Evolutionary conservation across 1,140 invertebrate species (phyloP), one percentile per base, ranked within the genome.

Genomic region (Maniola jurtina): DNA sequence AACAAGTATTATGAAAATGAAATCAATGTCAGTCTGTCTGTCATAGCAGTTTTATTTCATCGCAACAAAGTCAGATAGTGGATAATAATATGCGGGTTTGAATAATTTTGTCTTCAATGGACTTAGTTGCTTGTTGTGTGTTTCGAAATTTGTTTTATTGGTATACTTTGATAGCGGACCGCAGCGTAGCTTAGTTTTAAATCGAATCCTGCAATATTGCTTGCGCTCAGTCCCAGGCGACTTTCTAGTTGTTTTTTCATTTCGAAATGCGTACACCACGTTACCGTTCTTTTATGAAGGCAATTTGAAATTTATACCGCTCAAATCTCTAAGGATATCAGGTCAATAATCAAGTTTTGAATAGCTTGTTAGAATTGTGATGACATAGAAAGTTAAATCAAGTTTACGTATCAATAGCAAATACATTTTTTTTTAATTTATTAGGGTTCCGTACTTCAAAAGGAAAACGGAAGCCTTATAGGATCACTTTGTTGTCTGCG

Each of bases 151-250:
- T 55, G 10, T 55, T 55, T 55, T 34, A 34, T 55, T 55, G 52
- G 52, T 13, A 55, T 11, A 55, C 52, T 55, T 55, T 55, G 52
- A 55, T 55, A 34, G 33, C 25, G 33, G 52, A 13, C 8, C 16
- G 48, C 11, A 7, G 16, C 48, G 48, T 52, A 38, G 7, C 38
- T 5, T n/a, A 55, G 52, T 55, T 55, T 55, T 55, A 55, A 55
- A 55, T 55, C 52, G 52, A 55, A 55, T 55, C 52, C 52, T n/a
- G 52, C 52, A 55, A 55, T 55, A 55, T 55, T 55, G 52, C 52
- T 55, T 34, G 52, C 52, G 52, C 52, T 10, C 52, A 55, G 16
- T 55, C 52, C 52, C 52, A 34, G 52, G 52, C 52, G 52, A 34
- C 10, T 34, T 55, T 55, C 4, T 55, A 55, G 52, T 55, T 55